phyloP scores from a whole-genome alignment of 2,113 vertebrate genomes.

The Corvus moneduloides region DNA sequence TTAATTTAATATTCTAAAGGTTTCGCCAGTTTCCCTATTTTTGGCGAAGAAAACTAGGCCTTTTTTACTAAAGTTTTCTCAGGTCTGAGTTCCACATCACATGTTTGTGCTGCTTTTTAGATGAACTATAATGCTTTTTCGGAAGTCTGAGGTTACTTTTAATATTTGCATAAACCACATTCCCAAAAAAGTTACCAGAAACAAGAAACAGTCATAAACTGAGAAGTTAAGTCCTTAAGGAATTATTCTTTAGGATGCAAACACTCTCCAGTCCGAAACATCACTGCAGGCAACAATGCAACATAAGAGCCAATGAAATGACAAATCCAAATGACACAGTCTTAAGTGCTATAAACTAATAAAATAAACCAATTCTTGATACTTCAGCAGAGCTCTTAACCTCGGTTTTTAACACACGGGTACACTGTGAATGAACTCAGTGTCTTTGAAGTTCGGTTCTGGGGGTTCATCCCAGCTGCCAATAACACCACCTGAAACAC shows the following conservation, averaged over 20 bases:
- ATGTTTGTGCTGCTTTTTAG: not conserved
- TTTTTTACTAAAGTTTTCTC: not conserved
- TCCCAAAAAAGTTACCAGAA: not conserved
- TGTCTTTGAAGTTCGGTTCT: fast-evolving
- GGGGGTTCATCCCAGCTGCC: not conserved
- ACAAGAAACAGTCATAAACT: not conserved
- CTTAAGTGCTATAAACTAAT: not conserved
- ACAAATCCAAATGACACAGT: fast-evolving
- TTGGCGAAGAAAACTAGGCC: not conserved
- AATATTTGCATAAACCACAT: not conserved
- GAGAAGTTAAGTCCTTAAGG: not conserved
- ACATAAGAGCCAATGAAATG: fast-evolving
- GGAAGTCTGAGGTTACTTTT: not conserved
- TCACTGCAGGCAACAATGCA: not conserved
- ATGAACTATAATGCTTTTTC: fast-evolving
- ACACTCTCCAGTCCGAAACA: fast-evolving
- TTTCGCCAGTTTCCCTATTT: not conserved
- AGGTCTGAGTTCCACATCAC: not conserved
- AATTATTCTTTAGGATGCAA: not conserved
- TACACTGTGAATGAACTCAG: fast-evolving
- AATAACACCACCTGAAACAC: fast-evolving
- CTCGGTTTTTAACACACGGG: not conserved
- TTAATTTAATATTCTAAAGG: not conserved
- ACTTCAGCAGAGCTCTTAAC: not conserved
- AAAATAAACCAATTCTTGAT: not conserved